Evolutionary conservation across 2,797 vertebrate genomes (phyloP), one percentile per base, ranked within the genome.

Genomic region (Rhadinocentrus ornatus): DNA sequence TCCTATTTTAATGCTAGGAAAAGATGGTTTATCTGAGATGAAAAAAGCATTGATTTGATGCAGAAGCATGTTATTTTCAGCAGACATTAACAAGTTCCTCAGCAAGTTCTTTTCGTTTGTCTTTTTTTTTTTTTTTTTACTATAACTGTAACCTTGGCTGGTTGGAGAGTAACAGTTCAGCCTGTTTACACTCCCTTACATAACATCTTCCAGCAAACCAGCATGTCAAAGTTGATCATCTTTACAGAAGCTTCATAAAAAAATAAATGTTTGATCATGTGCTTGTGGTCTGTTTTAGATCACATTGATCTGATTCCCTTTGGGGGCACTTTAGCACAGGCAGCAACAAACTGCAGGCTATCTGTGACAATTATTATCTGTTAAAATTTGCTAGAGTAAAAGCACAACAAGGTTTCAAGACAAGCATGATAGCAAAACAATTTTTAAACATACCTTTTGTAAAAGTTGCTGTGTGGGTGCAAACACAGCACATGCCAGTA

Each of bases 401-500:
- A 79, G 58, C n/a, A 22, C 2, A 32, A 35, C 44, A 18, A 53
- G 1, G 6, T 62, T 31, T 4, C 0, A 27, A 55, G 27, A 16
- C 41, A 31, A 62, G 50, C 50, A 2, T 20, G 13, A 32, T 15
- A 24, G 34, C 39, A 37, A 22, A 60, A 57, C 1, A 24, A 44
- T 67, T 50, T 62, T 72, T 70, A 72, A 62, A 56, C 96, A 77
- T 96, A 99, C 97, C 97, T 98, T 92, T 95, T 97, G 78, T 97
- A 97, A 91, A 96, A 96, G 83, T 96, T 96, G 27, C 94, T 96
- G 73, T 96, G 95, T 29, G 97, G 97, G 87, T 98, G 97, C 77
- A 99, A 93, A 90, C 97, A 99, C 74, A 99, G 93, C 87, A 99
- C 96, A 86, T 98, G 97, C 97, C 97, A 99, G 88, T 98, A 99